Evolutionary conservation across 1,140 invertebrate species (phyloP).

Genomic region (Ericerus pela): DNA sequence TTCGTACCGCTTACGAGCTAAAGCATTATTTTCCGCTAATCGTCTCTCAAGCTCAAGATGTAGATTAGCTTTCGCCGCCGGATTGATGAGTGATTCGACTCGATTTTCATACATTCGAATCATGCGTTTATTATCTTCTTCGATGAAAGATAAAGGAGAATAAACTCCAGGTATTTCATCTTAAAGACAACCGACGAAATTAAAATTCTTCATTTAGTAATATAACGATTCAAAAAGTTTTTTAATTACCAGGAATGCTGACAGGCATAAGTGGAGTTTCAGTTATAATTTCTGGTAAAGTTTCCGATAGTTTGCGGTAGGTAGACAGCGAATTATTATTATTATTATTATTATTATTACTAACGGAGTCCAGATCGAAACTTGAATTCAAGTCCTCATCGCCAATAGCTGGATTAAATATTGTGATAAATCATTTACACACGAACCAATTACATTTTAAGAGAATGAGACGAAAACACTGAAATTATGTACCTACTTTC

Average conservation of each 20-base stretch:
- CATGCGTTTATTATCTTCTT: neutral
- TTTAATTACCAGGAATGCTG: neutral
- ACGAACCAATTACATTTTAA: no score
- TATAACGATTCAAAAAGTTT: neutral
- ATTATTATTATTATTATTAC: no score
- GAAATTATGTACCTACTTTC: no score
- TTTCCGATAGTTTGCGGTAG: neutral
- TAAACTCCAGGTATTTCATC: neutral
- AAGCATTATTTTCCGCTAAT: neutral
- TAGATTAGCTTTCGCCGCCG: neutral
- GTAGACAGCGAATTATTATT: neutral
- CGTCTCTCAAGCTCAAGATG: neutral
- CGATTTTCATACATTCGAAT: neutral
- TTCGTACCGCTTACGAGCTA: neutral
- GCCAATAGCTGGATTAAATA: no score
- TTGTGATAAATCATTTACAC: no score
- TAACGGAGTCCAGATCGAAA: no score
- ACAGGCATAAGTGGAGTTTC: neutral
- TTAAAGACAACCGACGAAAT: neutral
- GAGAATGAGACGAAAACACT: no score
- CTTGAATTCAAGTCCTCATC: no score
- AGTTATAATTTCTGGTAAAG: neutral
- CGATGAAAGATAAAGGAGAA: neutral
- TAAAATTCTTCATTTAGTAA: no score
- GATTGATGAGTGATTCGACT: neutral